Percentiles rank a stretch among this genome's conserved stretches.
These are phyloP conservation scores for Tor tambroides DNA, from an alignment of 2,113 vertebrate species.

Conservation along the genomic window DNA sequence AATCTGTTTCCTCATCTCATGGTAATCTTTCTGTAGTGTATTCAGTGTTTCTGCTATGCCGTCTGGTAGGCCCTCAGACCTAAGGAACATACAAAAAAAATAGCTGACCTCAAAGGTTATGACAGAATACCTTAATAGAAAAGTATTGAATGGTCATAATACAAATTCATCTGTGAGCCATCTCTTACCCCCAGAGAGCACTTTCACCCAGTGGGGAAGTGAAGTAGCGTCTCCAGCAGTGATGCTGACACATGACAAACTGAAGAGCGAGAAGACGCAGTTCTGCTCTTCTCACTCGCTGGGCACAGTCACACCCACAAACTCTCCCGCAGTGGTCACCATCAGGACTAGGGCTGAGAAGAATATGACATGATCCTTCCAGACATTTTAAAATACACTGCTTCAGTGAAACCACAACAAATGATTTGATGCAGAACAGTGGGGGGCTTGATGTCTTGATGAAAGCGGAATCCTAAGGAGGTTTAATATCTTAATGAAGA, in stretches of 20 bases:
- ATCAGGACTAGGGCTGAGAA: neutral
- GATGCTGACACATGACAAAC: conserved; percentile 66
- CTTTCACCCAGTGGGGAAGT: conserved; percentile 48
- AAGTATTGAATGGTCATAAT: neutral
- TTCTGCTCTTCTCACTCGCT: conserved; percentile 62
- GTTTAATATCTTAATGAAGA: neutral
- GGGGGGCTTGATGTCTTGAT: neutral
- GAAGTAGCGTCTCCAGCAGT: conserved; percentile 68
- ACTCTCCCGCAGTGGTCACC: neutral
- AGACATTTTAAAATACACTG: neutral
- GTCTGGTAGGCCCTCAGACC: conserved; percentile 48
- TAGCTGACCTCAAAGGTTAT: neutral
- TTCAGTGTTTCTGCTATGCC: conserved; percentile 57
- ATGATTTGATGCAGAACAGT: neutral
- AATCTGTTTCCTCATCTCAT: conserved; percentile 64
- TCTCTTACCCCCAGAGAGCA: conserved; percentile 45
- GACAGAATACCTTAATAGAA: neutral
- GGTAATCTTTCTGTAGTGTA: conserved; percentile 65
- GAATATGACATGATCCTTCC: neutral
- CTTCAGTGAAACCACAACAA: neutral
- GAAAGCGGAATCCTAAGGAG: neutral
- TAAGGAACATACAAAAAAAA: conserved; percentile 42
- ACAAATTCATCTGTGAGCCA: neutral
- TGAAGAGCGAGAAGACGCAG: conserved; percentile 69
- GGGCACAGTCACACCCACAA: conserved; percentile 46